Evolutionary conservation across 2,113 vertebrate genomes (phyloP).

Genomic region (Typhlomys cinereus): DNA sequence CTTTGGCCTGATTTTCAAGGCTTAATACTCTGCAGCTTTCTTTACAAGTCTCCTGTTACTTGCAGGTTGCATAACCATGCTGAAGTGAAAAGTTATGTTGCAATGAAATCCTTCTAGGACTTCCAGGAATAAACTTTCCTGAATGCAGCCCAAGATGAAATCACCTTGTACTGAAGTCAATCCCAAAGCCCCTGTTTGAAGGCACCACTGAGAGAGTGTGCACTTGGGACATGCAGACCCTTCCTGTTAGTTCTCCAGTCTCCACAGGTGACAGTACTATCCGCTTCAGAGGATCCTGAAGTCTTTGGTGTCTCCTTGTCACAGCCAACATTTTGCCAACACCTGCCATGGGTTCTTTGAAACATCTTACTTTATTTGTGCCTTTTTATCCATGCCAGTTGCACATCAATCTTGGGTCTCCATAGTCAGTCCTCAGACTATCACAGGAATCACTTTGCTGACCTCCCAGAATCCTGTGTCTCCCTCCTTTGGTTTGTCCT

Average conservation of each 20-base stretch:
- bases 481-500: background rate
- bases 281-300: background rate
- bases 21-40: conserved; percentile 25
- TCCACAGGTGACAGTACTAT: background rate
- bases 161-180: conserved; percentile 57
- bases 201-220: background rate
- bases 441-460: background rate
- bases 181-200: background rate
- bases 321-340: background rate
- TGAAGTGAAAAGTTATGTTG: conserved; percentile 66
- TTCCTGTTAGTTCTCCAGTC: background rate
- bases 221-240: background rate
- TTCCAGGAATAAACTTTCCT: conserved; percentile 75
- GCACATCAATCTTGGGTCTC: background rate
- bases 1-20: conserved; percentile 57
- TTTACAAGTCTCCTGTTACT: conserved; percentile 55
- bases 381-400: background rate
- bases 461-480: background rate
- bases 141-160: conserved; percentile 60
- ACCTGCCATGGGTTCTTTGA: background rate
- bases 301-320: background rate
- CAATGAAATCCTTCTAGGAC: conserved; percentile 70
- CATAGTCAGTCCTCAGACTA: background rate
- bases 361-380: background rate
- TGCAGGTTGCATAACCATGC: conserved; percentile 62